These are phyloP conservation scores for Mylabris sibirica DNA, from an alignment of 2,888 invertebrate genomes.

Conservation along the genomic window DNA sequence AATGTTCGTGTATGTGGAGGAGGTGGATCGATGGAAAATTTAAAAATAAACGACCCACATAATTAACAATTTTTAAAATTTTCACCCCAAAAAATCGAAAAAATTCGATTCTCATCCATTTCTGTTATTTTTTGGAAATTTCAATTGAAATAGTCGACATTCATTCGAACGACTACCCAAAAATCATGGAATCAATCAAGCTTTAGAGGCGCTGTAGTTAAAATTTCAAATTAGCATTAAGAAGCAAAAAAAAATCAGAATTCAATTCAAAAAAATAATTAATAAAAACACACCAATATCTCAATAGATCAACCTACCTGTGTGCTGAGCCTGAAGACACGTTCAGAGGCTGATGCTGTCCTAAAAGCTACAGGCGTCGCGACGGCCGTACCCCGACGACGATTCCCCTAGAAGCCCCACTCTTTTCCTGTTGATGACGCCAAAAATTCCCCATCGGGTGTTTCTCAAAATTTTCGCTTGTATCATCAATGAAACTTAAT, in stretches of 20 bases:
- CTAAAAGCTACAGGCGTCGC: conserved; percentile 61
- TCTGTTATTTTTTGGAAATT: neutral
- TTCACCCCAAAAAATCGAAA: neutral
- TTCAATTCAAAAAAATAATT: neutral
- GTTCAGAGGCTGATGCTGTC: conserved; percentile 61
- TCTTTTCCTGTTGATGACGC: conserved; percentile 24
- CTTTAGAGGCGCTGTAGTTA: no score
- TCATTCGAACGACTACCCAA: no score
- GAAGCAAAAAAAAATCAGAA: neutral
- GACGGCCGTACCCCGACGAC: conserved; percentile 50
- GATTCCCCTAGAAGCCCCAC: conserved; percentile 41
- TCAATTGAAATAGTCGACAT: no score
- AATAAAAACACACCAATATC: conserved; percentile 14
- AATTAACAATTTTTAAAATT: neutral
- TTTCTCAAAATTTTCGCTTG: conserved; percentile 36
- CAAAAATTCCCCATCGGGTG: conserved; percentile 26
- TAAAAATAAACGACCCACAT: conserved; percentile 35
- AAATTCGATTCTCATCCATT: neutral
- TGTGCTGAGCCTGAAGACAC: conserved; percentile 56
- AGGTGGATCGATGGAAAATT: neutral
- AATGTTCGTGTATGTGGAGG: no score
- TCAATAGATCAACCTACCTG: conserved; percentile 55
- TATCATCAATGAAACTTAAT: neutral
- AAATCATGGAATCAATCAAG: no score
- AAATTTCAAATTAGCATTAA: neutral